Evolutionary conservation across 2,888 invertebrate species (phyloP), one percentile per base, ranked within the genome.

Genomic region (Caenorhabditis becei): DNA sequence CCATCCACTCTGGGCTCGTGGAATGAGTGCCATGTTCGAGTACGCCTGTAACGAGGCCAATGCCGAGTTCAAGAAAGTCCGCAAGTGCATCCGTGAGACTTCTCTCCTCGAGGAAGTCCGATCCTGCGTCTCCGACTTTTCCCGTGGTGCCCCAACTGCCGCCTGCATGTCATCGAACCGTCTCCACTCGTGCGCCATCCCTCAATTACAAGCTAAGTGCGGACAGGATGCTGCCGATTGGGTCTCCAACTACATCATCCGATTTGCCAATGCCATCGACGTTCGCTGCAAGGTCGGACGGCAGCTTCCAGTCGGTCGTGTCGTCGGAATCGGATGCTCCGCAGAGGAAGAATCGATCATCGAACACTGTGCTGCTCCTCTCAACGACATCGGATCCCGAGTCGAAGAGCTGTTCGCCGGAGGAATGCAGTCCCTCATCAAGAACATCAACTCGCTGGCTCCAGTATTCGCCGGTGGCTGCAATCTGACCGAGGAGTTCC

Each of bases 21-120:
- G 90, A 75, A 90, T 90, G 89, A 78, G 80, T n/a, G 90, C 89
- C 47, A 90, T 90, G 90, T 90, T 90, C 78, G 89, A 88, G 47
- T 90, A 67, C 51, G 89, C 90, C 14, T 90, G 90, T 49, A 87
- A 88, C 26, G 88, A 86, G 47, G 88, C 89, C 18, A 80, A 83
- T 47, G 79, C 71, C 23, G 75, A 82, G 35, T 90, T 87, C 81
- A 84, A 82, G 59, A 80, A 89, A 66, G 87, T 87, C 18, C 53
- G 80, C n/a, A 74, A 78, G 18, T 83, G 78, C 44, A 80, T 83
- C 26, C 63, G 75, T 10, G 83, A 79, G 69, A 70, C 77, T 4
- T 80, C 79, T 0, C 24, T 63, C 35, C 11, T 74, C 4, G 72
- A 81, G 10, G 61, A 87, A 82, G 83, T 89, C n/a, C 83, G 86